A percentile compares a stretch with the other conserved stretches of the same genome.
Evolutionary conservation across 2,888 invertebrate species (phyloP).

Genomic region (Drosophila vallismaia): DNA sequence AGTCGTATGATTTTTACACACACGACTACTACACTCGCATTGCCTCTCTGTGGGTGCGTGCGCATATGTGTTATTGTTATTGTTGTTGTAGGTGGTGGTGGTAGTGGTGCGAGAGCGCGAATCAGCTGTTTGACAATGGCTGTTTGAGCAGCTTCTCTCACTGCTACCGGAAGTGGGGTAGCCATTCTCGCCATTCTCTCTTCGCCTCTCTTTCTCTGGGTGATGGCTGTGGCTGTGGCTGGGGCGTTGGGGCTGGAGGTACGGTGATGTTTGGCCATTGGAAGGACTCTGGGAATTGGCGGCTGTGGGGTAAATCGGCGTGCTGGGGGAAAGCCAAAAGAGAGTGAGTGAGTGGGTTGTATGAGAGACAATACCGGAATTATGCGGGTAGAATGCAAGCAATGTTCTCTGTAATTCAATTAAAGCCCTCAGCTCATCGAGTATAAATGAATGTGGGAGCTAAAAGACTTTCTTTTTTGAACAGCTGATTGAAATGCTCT

Average conservation of each 20-base stretch:
- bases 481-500: not conserved
- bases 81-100: conserved; percentile 13
- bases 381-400: conserved; percentile 24
- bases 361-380: conserved; percentile 17
- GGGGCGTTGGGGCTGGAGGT: conserved; percentile 59
- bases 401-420: conserved; percentile 39
- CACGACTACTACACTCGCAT: conserved; percentile 69
- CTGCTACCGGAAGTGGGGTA: conserved; percentile 81
- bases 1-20: conserved; percentile 82
- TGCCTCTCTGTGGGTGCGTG: conserved; percentile 48
- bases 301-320: conserved; percentile 79
- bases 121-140: conserved; percentile 72
- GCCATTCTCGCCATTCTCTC: conserved; percentile 31
- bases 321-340: conserved; percentile 54
- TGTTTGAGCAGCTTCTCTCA: conserved; percentile 43
- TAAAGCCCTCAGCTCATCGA: conserved; percentile 18
- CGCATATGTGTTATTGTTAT: conserved; percentile 37
- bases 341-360: conserved; percentile 15
- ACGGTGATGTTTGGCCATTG: conserved; percentile 79
- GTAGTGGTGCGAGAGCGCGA: conserved; percentile 48
- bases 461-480: conserved; percentile 3
- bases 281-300: conserved; percentile 78
- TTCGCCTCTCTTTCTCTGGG: conserved; percentile 40
- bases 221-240: conserved; percentile 40
- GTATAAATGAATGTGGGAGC: conserved; percentile 33